phyloP scores from a whole-genome alignment of 2,113 vertebrate genomes.

The Sinocyclocheilus rhinocerous region DNA sequence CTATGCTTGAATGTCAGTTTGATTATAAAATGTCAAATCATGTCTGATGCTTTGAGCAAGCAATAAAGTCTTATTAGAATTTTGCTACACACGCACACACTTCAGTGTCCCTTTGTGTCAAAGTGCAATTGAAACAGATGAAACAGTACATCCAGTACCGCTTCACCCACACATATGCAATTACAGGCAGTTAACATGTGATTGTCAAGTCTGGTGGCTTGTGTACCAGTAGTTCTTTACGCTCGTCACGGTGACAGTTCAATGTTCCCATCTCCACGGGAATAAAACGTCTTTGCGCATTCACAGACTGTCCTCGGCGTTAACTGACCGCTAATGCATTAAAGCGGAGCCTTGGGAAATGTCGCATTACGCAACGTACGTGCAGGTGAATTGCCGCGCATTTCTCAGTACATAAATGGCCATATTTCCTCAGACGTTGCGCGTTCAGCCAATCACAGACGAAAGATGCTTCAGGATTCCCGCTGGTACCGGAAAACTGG shows the following conservation, averaged over 20 bases:
- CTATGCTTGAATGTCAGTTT: not conserved
- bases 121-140: not conserved
- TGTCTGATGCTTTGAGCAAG: conserved; percentile 3
- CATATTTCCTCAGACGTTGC: conserved; percentile 69
- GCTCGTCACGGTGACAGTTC: conserved; percentile 20
- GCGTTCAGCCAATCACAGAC: conserved; percentile 68
- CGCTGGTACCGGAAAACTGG: conserved; percentile 72
- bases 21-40: not conserved
- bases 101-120: not conserved
- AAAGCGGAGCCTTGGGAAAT: conserved; percentile 39
- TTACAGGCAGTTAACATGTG: conserved; percentile 2
- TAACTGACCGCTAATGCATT: conserved; percentile 45
- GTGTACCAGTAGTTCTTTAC: conserved; percentile 4
- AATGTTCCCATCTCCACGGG: not conserved
- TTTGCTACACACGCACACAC: not conserved
- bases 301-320: not conserved
- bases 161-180: conserved; percentile 19
- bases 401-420: conserved; percentile 73
- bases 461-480: conserved; percentile 71
- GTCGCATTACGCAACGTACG: conserved; percentile 58
- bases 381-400: conserved; percentile 50
- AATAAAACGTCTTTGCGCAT: not conserved
- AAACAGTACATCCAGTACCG: not conserved
- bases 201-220: not conserved
- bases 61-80: not conserved